Base-by-base conservation (phyloP, 2,888 invertebrate genomes). In the Orthosia incerta region DNA sequence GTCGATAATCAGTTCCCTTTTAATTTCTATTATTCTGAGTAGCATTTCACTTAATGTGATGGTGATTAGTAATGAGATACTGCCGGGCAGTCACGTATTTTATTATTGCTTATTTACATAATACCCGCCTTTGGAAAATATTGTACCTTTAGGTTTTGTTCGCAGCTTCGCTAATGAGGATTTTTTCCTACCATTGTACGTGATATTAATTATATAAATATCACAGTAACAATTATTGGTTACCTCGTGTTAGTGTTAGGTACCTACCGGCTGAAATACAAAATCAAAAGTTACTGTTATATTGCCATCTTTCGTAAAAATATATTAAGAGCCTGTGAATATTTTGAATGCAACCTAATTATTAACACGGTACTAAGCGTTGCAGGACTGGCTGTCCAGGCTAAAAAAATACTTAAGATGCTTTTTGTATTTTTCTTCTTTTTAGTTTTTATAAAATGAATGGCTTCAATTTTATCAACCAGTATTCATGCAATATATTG, bases 1-100 rank as follows among this genome's bases (percentile, higher is more conserved):
- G 86, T 79, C 79, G 87, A 84, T 88, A 84, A 89, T 90, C 82
- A 86, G 77, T 81, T 65, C 80, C 80, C 86, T 89, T 88, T 89
- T 88, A 79, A 82, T 88, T 85, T 76, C 60, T 76, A 74, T 75
- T 74, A 82, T 77, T 74, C 69, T 61, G 67, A 71, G 62, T 76
- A 74, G 74, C 73, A 75, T 81, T 79, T 78, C 66, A 83, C 73
- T 77, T 79, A 66, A 59, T 76, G 75, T 79, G 69, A 60, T 77
- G 71, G 62, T 62, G 60, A 73, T 69, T 79, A 77, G 39, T 9
- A 39, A 71, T 65, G 57, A 59, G 66, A 64, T 80, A 71, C 75
- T 74, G 70, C 31, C 71, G 59, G 64, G 13, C n/a, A 18, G 74
- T 81, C 79, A 82, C 71, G 74, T 83, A 83, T 63, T 46, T 70